A percentile compares a stretch with the other conserved stretches of the same genome.
These are phyloP conservation scores for Diplogasteroides magnus DNA, from an alignment of 1,140 invertebrate species.

Conservation along the genomic window DNA sequence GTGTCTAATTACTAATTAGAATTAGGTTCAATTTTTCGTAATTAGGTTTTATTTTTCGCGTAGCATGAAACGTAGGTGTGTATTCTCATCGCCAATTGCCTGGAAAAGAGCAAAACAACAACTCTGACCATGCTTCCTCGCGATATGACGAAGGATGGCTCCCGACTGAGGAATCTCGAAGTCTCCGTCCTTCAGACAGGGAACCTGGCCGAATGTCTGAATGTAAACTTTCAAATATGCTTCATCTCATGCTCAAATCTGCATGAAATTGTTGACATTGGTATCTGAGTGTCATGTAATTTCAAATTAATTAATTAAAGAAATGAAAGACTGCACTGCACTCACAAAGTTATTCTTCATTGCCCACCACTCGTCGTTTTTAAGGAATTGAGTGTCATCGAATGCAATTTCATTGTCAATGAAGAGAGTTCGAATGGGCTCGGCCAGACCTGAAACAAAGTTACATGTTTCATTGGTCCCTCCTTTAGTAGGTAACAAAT, in stretches of 20 bases:
- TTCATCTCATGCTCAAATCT: too few species aligned
- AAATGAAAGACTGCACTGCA: neutral
- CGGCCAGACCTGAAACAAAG: conserved; percentile 59
- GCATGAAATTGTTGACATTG: too few species aligned
- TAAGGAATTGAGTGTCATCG: conserved; percentile 67
- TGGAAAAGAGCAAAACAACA: neutral
- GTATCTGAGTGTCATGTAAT: too few species aligned
- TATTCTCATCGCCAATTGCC: neutral
- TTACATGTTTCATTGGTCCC: too few species aligned
- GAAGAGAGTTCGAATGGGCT: conserved; percentile 70
- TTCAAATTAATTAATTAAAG: neutral
- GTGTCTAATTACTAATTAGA: too few species aligned
- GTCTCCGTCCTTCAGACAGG: conserved; percentile 44
- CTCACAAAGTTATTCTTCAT: conserved; percentile 56
- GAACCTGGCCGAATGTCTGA: conserved; percentile 55
- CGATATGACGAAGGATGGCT: conserved; percentile 55
- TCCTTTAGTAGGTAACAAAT: too few species aligned
- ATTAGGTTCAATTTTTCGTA: too few species aligned
- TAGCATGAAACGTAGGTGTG: too few species aligned
- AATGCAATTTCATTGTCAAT: conserved; percentile 67
- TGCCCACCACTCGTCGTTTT: conserved; percentile 58
- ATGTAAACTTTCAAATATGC: conserved; percentile 9
- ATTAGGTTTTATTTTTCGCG: too few species aligned
- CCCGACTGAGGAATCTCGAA: conserved; percentile 52
- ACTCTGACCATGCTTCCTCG: conserved; percentile 38